These are phyloP conservation scores for Callimorpha dominula DNA, from an alignment of 2,888 invertebrate genomes.

Conservation along the genomic window DNA sequence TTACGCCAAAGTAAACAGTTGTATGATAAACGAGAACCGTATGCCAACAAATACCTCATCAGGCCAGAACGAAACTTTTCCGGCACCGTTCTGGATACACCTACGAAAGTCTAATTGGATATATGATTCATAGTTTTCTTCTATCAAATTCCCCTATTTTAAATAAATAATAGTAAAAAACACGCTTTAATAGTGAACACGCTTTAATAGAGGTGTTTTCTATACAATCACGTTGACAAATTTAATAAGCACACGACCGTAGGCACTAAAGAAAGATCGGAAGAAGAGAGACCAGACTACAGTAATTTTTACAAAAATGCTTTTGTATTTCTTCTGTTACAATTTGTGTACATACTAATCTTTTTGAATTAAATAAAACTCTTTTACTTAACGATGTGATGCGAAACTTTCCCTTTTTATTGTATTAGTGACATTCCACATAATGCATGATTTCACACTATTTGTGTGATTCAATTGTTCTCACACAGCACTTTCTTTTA, in stretches of 20 bases:
- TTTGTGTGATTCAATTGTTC: slow-evolving; percentile 2
- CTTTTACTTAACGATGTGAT: neutral
- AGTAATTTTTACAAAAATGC: too few relatives aligned
- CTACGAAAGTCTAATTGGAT: neutral
- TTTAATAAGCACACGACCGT: too few relatives aligned
- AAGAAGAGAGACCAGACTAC: too few relatives aligned
- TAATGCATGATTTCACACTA: slow-evolving; percentile 2
- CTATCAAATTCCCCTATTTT: too few relatives aligned
- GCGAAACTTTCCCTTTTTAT: slow-evolving; percentile 9
- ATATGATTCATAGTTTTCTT: too few relatives aligned
- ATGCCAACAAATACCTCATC: slow-evolving; percentile 39
- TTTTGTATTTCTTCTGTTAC: neutral
- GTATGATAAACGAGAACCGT: slow-evolving; percentile 35
- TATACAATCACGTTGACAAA: too few relatives aligned
- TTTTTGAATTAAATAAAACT: neutral
- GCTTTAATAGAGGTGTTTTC: too few relatives aligned
- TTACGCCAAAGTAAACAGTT: slow-evolving; percentile 58
- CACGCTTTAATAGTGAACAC: too few relatives aligned
- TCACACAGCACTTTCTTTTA: slow-evolving; percentile 14
- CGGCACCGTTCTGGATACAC: neutral
- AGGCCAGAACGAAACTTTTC: neutral
- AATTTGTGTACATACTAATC: neutral
- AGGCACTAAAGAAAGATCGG: too few relatives aligned
- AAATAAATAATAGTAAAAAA: too few relatives aligned
- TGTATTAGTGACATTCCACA: slow-evolving; percentile 4